Evolutionary conservation across 2,888 invertebrate genomes (phyloP), one percentile per base, ranked within the genome.

Genomic region (Nemoura dubitans): DNA sequence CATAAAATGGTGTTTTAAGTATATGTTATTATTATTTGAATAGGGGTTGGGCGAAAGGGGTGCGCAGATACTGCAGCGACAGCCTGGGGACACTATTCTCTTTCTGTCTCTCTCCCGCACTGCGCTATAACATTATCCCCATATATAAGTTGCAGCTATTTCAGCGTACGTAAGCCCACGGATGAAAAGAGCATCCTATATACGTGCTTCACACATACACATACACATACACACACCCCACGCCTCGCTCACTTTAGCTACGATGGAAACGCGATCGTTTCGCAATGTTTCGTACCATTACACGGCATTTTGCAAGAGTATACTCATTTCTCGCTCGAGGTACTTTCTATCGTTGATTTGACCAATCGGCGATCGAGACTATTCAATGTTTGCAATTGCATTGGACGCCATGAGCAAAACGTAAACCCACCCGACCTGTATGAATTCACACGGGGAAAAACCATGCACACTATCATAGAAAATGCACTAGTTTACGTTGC

Each of bases 1-100:
- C 29, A 80, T 59, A 86, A 81, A 86, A 86, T 29, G 86, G 86
- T 76, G 81, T 86, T 82, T 86, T 81, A 86, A 81, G 76, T 86
- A 86, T 82, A 76, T 85, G 81, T 86, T 59, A 26, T 26, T 30
- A 85, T 29, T 29, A 85, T 78, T 78, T 78, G 28, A 85, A 27
- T 76, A 76, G 86, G 76, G 76, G 36, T 27, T 42, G 27, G 30
- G 7, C 43, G n/a, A n/a, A n/a, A n/a, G 59, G 36, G 29, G 25
- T 80, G 36, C 29, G 76, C 76, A 80, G 30, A 82, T 59, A 86
- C 29, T 59, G 81, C 29, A 76, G 81, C 82, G 78, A 26, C 78
- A 78, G 26, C 10, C 16, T 78, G 26, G 78, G 28, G 78, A 26
- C 78, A 26, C 78, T 78, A 78, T 78, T 78, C 6, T 27, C 78